Base-by-base conservation (phyloP, 1,140 invertebrate genomes). In the Drosophila elegans region DNA sequence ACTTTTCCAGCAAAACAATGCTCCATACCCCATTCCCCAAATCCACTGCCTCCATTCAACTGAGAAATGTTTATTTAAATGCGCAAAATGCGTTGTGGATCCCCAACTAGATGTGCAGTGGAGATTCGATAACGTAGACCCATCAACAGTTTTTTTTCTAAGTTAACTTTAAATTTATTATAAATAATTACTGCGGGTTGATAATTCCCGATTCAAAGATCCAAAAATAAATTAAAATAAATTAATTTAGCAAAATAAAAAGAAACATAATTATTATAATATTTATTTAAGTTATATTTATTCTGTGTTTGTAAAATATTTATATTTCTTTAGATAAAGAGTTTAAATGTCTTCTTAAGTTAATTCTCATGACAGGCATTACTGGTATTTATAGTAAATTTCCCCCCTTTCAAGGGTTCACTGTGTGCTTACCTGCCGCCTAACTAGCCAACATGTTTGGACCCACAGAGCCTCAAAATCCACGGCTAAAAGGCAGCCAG, bases 31-130 rank as follows among this genome's bases (percentile, higher is more conserved):
- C 29, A 61, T 59, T n/a, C 67, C 41, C 41, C 67, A 13, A 49
- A 38, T 25, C 53, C 51, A n/a, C n/a, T 45, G 67, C 27, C 61
- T 52, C 38, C 66, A 71, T 72, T 72, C 52, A 21, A 64, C 77
- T 80, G 83, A 72, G 69, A 88, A 89, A 89, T 89, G 85, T 84
- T 89, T 89, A 89, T 89, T 89, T 89, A 89, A 89, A 89, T 88
- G 80, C 85, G 76, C 66, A 80, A 89, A 89, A 89, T 89, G 84
- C 84, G 84, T 89, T 83, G 51, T 46, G 64, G 48, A 51, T 62
- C 21, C 38, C 61, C 64, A 68, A 51, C 73, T 76, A 76, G 53
- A 57, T 53, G 52, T 39, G 64, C 72, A 59, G 73, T 75, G n/a
- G 34, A 4, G 7, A 5, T 12, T 21, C 38, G 52, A 12, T 9